Percentiles rank a stretch among this genome's conserved stretches.
phyloP scores from a whole-genome alignment of 2,888 invertebrate species.

The Criorhina ranunculi region DNA sequence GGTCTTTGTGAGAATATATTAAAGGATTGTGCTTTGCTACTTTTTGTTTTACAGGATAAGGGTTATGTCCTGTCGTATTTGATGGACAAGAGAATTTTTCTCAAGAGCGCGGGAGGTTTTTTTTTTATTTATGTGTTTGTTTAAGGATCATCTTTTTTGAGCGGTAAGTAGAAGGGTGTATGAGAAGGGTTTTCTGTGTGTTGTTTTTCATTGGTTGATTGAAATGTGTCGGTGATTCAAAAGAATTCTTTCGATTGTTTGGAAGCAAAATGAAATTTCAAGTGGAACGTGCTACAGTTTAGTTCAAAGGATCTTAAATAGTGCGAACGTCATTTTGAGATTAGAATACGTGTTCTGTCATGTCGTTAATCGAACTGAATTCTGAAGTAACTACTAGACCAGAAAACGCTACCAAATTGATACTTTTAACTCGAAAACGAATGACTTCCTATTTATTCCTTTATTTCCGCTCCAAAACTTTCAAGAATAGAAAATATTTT shows the following conservation, averaged over 20 bases:
- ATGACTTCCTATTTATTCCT: no score
- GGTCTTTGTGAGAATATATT: constrained; percentile 1
- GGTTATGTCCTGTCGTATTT: constrained; percentile 23
- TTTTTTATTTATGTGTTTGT: constrained; percentile 9
- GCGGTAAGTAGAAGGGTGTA: neutral
- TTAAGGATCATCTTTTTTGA: constrained; percentile 10
- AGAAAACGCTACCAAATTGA: no score
- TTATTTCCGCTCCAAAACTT: no score
- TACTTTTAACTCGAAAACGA: no score
- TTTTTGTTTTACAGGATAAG: constrained; percentile 6
- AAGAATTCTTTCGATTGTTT: neutral
- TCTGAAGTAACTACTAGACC: no score
- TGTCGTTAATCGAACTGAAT: neutral
- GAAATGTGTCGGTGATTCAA: neutral
- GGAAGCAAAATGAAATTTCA: neutral
- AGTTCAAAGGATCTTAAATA: neutral
- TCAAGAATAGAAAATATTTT: no score
- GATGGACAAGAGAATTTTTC: constrained; percentile 4
- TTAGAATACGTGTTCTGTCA: no score
- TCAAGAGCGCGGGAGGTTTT: neutral
- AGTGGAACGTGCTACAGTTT: neutral
- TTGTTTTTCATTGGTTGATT: neutral
- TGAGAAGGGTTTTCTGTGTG: neutral
- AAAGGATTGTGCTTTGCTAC: constrained; percentile 20
- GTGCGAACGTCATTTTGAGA: neutral